Evolutionary conservation across 2,888 invertebrate genomes (phyloP).

Genomic region (Morpho achilles): DNA sequence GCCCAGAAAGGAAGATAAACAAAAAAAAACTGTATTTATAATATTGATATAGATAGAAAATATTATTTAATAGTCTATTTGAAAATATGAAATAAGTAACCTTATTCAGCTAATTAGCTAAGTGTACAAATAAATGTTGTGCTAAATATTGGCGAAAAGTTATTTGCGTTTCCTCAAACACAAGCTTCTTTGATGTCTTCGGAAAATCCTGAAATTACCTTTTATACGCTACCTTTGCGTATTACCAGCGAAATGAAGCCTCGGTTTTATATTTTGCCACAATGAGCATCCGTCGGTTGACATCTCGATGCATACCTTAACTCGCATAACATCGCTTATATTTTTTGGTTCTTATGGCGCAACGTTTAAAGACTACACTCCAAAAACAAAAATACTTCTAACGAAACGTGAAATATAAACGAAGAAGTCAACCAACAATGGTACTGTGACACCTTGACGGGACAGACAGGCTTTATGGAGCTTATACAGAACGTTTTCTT

Average conservation of each 20-base stretch:
- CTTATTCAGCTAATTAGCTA: too few relatives aligned
- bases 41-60: too few relatives aligned
- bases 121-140: too few relatives aligned
- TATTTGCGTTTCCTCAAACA: background rate
- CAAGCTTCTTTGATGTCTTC: slow-evolving; percentile 5
- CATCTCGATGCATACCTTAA: slow-evolving; percentile 23
- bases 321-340: background rate
- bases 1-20: too few relatives aligned
- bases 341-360: background rate
- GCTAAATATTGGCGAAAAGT: too few relatives aligned
- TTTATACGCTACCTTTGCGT: slow-evolving; percentile 14
- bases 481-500: background rate
- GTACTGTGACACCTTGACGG: slow-evolving; percentile 19
- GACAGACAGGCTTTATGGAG: slow-evolving; percentile 10
- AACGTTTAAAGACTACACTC: slow-evolving; percentile 3
- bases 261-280: slow-evolving; percentile 29
- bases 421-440: slow-evolving; percentile 27
- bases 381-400: background rate
- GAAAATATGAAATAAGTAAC: too few relatives aligned
- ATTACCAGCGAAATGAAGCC: slow-evolving; percentile 27
- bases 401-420: slow-evolving; percentile 35
- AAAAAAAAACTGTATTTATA: too few relatives aligned
- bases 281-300: slow-evolving; percentile 43
- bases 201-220: slow-evolving; percentile 16
- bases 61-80: too few relatives aligned